These are phyloP conservation scores for Pardosa pseudoannulata DNA, from an alignment of 2,888 invertebrate species.

Conservation along the genomic window DNA sequence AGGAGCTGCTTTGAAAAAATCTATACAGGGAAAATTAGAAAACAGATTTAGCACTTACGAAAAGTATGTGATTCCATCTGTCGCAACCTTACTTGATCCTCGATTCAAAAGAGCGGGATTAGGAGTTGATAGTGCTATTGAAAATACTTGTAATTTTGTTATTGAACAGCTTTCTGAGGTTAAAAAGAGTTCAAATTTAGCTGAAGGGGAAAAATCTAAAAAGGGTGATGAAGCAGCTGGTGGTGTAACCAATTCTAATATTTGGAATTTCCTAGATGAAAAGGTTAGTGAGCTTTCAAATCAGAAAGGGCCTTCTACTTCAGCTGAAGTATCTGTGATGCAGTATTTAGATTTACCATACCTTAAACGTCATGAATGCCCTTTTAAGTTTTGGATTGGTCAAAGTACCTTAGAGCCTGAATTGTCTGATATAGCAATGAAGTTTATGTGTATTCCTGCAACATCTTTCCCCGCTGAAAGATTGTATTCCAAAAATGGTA, in stretches of 20 bases:
- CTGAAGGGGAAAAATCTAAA: neutral
- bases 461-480: constrained; percentile 3
- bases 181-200: neutral
- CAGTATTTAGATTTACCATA: neutral
- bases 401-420: neutral
- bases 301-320: neutral
- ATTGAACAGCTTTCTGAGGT: neutral
- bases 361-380: neutral
- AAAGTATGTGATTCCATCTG: neutral
- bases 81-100: neutral
- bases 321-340: neutral
- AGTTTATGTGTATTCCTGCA: constrained; percentile 1
- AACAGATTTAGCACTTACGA: neutral
- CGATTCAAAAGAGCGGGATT: neutral
- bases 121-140: neutral
- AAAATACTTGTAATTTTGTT: neutral
- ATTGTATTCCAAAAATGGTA: neutral
- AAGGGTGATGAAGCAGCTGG: neutral
- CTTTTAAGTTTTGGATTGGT: neutral
- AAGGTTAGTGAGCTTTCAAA: neutral
- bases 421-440: neutral
- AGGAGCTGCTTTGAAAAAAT: neutral
- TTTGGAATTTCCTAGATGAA: neutral
- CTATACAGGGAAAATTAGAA: neutral
- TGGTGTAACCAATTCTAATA: neutral